Conservation (phyloP, 2,113 vertebrate genomes). For the Apteryx mantelli region DNA sequence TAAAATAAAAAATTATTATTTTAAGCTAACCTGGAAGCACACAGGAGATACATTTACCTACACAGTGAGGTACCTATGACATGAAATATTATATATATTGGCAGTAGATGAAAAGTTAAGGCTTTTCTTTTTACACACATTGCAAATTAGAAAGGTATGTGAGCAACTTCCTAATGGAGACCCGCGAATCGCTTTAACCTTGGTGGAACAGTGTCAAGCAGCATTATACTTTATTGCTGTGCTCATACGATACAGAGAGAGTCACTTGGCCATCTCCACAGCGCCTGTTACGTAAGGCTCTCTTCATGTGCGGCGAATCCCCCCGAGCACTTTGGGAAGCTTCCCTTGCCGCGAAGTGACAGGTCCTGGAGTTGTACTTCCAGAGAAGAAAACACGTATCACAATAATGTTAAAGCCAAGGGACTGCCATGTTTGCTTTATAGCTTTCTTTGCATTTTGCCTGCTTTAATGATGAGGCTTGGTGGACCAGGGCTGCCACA, state of each 20-base stretch:
- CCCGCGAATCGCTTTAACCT: background rate
- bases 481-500: background rate
- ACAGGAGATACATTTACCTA: background rate
- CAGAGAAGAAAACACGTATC: fast-evolving
- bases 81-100: background rate
- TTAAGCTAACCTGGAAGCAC: background rate
- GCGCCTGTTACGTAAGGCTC: background rate
- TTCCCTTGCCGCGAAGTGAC: background rate
- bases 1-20: background rate
- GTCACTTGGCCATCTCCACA: background rate
- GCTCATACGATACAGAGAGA: background rate
- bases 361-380: background rate
- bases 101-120: background rate
- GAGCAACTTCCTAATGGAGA: background rate
- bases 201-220: background rate
- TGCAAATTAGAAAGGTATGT: background rate
- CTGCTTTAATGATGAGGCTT: background rate
- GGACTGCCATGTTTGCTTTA: background rate
- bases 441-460: background rate
- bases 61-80: background rate
- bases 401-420: background rate
- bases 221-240: background rate
- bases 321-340: background rate
- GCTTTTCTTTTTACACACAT: background rate
- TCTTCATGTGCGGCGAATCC: background rate